phyloP scores from a whole-genome alignment of 2,888 invertebrate genomes.

The Rotaria magnacalcarata region DNA sequence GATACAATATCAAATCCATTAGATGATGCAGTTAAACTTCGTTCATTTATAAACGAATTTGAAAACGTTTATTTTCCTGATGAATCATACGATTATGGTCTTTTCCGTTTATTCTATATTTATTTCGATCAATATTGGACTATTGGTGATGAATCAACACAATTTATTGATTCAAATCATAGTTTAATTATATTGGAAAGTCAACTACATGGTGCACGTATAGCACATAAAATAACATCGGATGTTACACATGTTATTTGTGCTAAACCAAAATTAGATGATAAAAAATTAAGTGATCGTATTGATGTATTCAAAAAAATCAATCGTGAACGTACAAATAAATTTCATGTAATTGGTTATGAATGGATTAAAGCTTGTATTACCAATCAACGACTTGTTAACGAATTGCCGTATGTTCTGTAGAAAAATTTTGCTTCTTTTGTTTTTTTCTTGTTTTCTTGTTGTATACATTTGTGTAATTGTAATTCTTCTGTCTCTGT shows the following conservation, averaged over 20 bases:
- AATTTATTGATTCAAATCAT: not conserved
- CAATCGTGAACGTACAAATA: slow-evolving; percentile 12
- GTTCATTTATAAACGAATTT: slow-evolving; percentile 37
- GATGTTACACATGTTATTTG: slow-evolving; percentile 26
- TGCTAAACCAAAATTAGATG: not conserved
- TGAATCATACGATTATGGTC: slow-evolving; percentile 35
- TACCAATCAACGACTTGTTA: not conserved
- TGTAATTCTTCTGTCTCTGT: no score
- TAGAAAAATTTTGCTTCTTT: not conserved
- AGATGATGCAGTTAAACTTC: not conserved
- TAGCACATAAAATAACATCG: not conserved
- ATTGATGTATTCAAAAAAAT: not conserved
- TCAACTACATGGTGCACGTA: slow-evolving; percentile 3
- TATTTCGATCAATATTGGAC: slow-evolving; percentile 53
- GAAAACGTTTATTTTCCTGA: slow-evolving; percentile 46
- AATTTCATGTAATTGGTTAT: slow-evolving; percentile 31
- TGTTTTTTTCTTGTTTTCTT: no score
- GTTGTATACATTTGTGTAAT: no score
- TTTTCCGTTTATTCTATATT: slow-evolving; percentile 47
- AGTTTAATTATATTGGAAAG: not conserved
- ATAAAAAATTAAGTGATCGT: not conserved
- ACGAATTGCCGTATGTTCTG: slow-evolving; percentile 3
- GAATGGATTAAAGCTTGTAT: slow-evolving; percentile 29
- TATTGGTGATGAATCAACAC: slow-evolving; percentile 48
- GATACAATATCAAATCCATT: not conserved